Evolutionary conservation across 2,888 invertebrate species (phyloP), one percentile per base, ranked within the genome.

Genomic region (Drosophila prolongata): DNA sequence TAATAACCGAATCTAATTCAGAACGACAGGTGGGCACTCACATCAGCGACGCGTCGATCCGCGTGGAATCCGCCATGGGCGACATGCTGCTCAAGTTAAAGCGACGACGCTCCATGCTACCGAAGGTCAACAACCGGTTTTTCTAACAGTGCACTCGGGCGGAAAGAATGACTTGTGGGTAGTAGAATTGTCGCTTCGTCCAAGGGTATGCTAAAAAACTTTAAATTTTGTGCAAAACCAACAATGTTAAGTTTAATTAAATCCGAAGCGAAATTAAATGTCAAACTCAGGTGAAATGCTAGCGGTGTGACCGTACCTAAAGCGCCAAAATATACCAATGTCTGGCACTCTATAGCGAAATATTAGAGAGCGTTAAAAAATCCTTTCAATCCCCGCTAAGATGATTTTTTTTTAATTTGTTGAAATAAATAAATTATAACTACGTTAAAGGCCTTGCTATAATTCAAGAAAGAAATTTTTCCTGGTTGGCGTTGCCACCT

Each of bases 11-110:
- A 16, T 11, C 3, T 6, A 30, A 16, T 54, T 9, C 10, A 47
- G 14, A 3, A n/a, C 10, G 11, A 34, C 43, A 42, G 38, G 38
- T 44, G 27, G 16, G 14, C 6, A 34, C 79, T 85, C 76, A 85
- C 90, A 68, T 79, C 56, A 76, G 68, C 52, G 82, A 85, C 66
- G 89, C 68, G 58, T 90, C 89, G 27, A 91, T 60, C 69, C 91
- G 89, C 55, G 92, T 92, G 24, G 92, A 92, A 64, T 92, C 91
- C 3, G 92, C 92, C 37, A 90, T 87, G 6, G 90, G 77, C 2
- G 89, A 75, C 27, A 76, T 72, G 10, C 60, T 71, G 61, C 84
- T 91, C 30, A 90, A 72, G 65, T 90, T 92, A 37, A 80, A 83
- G n/a, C 89, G 81, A 24, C 87, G 89, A 70, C 80, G 85, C 37